phyloP scores from a whole-genome alignment of 2,113 vertebrate species.

The Haplochromis burtoni region DNA sequence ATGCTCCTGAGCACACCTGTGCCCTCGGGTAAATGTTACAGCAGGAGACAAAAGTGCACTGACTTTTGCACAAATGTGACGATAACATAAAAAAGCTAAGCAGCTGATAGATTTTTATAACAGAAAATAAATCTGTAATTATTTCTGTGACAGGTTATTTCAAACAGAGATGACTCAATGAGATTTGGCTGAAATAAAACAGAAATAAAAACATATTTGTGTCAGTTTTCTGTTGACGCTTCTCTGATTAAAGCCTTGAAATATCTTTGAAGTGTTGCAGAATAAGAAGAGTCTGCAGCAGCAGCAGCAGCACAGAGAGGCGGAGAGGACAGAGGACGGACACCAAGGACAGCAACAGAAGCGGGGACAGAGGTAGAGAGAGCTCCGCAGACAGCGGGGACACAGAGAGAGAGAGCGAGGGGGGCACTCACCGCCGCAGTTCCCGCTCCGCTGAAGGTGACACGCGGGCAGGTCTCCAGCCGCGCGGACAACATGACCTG shows the following conservation, averaged over 20 bases:
- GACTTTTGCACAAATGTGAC: neutral
- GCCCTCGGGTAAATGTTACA: neutral
- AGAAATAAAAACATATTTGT: neutral
- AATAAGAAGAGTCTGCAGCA: neutral
- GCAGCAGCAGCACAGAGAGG: neutral
- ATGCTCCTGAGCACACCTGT: neutral
- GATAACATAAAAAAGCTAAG: neutral
- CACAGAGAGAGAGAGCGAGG: neutral
- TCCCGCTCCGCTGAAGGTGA: constrained; percentile 41
- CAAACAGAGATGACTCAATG: neutral
- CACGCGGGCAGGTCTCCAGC: constrained; percentile 43
- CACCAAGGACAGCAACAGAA: neutral
- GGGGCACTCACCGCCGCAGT: constrained; percentile 23
- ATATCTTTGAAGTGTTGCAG: neutral
- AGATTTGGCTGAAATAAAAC: neutral
- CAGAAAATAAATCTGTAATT: neutral
- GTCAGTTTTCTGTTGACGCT: neutral
- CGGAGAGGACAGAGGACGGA: neutral
- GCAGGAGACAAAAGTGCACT: neutral
- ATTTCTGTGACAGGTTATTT: neutral
- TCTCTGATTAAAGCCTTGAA: neutral
- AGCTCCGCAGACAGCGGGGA: neutral
- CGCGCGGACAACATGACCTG: constrained; percentile 49
- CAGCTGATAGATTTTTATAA: rapidly evolving
- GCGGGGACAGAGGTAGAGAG: neutral